Evolutionary conservation across 2,113 vertebrate genomes (phyloP).

Genomic region (Dolichallabes microphthalmus): DNA sequence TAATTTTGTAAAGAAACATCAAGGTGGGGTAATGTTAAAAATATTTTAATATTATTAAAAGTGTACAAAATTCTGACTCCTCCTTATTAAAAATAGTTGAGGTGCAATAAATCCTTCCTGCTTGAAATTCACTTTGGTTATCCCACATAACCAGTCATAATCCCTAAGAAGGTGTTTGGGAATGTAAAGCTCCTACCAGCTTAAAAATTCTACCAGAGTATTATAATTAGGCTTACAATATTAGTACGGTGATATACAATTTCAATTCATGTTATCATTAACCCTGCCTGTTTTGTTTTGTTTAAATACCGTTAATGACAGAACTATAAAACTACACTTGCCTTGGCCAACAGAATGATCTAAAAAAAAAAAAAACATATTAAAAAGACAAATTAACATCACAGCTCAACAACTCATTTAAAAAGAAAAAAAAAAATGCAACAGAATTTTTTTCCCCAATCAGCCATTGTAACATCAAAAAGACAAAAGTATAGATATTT

Average conservation of each 20-base stretch:
- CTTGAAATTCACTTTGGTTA: neutral
- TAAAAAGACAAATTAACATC: slow-evolving; percentile 48
- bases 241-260: slow-evolving; percentile 36
- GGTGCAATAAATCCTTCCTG: neutral
- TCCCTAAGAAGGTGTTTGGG: slow-evolving; percentile 7
- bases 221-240: slow-evolving; percentile 35
- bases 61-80: neutral
- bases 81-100: neutral
- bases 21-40: neutral
- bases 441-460: slow-evolving; percentile 84
- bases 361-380: neutral
- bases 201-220: slow-evolving; percentile 3
- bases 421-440: slow-evolving; percentile 64
- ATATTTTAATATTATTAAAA: neutral
- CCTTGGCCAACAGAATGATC: slow-evolving; percentile 43
- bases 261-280: slow-evolving; percentile 32
- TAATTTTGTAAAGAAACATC: neutral
- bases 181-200: neutral
- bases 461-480: slow-evolving; percentile 87
- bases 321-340: slow-evolving; percentile 57
- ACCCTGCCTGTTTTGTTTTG: slow-evolving; percentile 27
- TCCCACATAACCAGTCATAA: slow-evolving; percentile 6
- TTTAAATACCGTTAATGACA: slow-evolving; percentile 7
- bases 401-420: slow-evolving; percentile 73
- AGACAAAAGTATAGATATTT: slow-evolving; percentile 82